Evolutionary conservation across 2,113 vertebrate genomes (phyloP), one percentile per base, ranked within the genome.

Genomic region (Leptobrachium ailaonicum): DNA sequence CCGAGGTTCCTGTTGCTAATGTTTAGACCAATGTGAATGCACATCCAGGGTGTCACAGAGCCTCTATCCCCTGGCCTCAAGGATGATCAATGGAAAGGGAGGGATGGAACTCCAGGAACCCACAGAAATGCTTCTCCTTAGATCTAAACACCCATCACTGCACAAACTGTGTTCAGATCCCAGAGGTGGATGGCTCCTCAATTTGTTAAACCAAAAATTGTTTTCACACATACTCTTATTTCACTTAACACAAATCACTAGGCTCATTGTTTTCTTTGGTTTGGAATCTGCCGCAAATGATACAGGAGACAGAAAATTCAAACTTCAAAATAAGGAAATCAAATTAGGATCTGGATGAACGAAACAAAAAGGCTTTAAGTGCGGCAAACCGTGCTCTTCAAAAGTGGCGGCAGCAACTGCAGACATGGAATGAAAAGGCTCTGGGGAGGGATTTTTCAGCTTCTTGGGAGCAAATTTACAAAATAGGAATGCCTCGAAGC

Each of bases 101-200:
- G 87, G 90, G 91, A 92, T 92, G 91, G 91, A 89, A 86, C 67
- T 90, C 74, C 87, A 90, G 88, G 91, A 90, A 76, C 88, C 89
- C 91, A 89, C 88, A 86, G 92, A 89, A 94, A 91, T 91, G 92
- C 92, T 87, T 92, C 92, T 91, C 86, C 90, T 89, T 91, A 88
- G 89, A 89, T 88, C 89, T 90, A 91, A 32, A 88, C 90, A 83
- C 90, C 89, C 91, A 88, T 87, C 86, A 91, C 85, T 85, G 89
- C 85, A 85, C 20, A 78, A 89, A 89, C 84, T 89, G 84, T 77
- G 88, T 87, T 77, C 86, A 85, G 91, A 89, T 91, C 92, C 92
- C 86, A 90, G 88, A 90, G 89, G 85, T 63, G 90, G 84, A 91
- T 88, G 89, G 87, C 86, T 90, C 88, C 90, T 93, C 87, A 73